Evolutionary conservation across 2,797 vertebrate genomes (phyloP).

Genomic region (Malurus leucopterus): DNA sequence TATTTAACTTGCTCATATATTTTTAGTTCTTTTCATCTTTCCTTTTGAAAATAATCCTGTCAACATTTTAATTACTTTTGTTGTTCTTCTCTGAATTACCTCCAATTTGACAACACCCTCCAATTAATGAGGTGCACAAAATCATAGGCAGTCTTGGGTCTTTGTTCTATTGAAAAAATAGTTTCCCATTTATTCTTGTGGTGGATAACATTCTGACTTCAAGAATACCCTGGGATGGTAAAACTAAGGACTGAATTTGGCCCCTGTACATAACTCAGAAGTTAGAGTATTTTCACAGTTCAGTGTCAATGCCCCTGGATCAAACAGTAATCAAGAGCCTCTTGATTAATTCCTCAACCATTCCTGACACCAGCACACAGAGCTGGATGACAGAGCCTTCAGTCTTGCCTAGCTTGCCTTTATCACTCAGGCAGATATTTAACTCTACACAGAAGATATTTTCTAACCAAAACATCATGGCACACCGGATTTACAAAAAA

Average conservation of each 20-base stretch:
- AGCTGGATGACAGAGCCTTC: not conserved
- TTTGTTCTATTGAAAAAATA: not conserved
- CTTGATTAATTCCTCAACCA: not conserved
- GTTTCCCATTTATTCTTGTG: not conserved
- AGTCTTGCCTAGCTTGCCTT: not conserved
- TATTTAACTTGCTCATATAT: not conserved
- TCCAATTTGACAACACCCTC: not conserved
- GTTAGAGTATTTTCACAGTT: not conserved
- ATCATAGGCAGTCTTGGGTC: not conserved
- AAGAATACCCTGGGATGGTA: not conserved
- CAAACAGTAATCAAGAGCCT: not conserved
- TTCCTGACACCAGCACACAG: not conserved
- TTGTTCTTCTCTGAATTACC: conserved; percentile 2
- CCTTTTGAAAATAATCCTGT: not conserved
- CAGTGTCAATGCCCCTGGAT: not conserved
- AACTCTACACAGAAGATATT: not conserved
- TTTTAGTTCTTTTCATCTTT: conserved; percentile 14
- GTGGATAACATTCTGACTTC: not conserved
- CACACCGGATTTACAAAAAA: not conserved
- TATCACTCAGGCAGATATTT: conserved; percentile 2
- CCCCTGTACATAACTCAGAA: not conserved
- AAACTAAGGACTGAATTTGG: not conserved
- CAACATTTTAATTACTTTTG: not conserved
- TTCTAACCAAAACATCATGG: not conserved
- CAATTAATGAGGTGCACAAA: not conserved